Evolutionary conservation across 2,113 vertebrate species (phyloP).

Genomic region (Alligator mississippiensis): DNA sequence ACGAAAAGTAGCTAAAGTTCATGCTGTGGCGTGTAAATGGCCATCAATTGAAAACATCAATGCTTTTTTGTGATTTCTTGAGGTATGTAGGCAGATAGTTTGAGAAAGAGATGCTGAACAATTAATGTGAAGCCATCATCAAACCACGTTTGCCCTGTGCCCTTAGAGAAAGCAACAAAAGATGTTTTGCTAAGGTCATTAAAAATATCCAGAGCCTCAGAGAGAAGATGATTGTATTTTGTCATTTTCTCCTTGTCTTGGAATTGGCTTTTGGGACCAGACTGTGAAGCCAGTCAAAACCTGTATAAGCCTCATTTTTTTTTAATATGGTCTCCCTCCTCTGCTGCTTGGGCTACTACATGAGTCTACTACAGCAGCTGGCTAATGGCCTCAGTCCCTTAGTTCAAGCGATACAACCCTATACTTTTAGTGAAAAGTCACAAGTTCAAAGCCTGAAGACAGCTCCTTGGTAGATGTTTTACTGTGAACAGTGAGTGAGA

Average conservation of each 20-base stretch:
- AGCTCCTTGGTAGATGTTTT: neutral
- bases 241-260: neutral
- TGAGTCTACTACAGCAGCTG: neutral
- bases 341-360: neutral
- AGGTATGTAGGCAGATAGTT: neutral
- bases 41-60: neutral
- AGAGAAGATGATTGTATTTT: neutral
- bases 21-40: neutral
- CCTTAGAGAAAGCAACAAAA: neutral
- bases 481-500: neutral
- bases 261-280: neutral
- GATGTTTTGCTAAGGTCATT: no score
- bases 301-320: neutral
- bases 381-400: no score
- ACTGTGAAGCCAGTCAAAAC: neutral
- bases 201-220: neutral
- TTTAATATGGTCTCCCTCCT: neutral
- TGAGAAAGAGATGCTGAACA: neutral
- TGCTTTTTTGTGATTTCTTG: neutral
- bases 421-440: neutral
- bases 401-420: neutral
- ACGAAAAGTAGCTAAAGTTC: neutral
- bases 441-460: neutral
- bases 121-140: neutral
- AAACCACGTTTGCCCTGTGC: neutral